Evolutionary conservation across 2,888 invertebrate species (phyloP), one percentile per base, ranked within the genome.

Genomic region (Callyntrura sp.): DNA sequence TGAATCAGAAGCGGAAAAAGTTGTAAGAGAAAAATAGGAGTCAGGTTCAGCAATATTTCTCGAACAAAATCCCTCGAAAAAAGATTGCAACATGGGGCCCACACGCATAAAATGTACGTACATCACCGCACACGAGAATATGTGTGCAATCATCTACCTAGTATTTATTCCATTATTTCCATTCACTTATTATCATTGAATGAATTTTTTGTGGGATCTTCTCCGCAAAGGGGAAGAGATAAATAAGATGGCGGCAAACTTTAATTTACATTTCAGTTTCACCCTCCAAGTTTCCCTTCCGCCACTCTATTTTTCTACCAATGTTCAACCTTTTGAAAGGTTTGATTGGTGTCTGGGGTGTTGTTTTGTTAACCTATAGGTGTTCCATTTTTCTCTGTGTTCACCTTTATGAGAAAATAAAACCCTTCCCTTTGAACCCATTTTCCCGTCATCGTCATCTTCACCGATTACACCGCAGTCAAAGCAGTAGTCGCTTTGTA

Each of bases 261-360:
- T 78, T 78, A 78, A 78, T 78, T 78, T 78, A 78, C 78, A 57
- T 78, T 78, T 55, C 17, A 35, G 20, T 57, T 17, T 57, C 57
- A 25, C 65, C 35, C 35, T 35, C 6, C 6, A n/a, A 35, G 35
- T 65, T 25, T 35, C 35, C 23, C 68, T 35, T 28, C 35, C 25
- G 20, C 60, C 4, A 11, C 9, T 62, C 11, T 11, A 11, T 23
- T 70, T 17, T n/a, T 17, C 20, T 17, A 20, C 20, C 20, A 20
- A 25, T 73, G 23, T 23, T 73, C 73, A 73, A 73, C 73, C 73
- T 73, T 65, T 73, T 48, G 78, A 85, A 78, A 85, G 78, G 85
- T 85, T 85, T 78, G 85, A 85, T 85, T 85, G 78, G 85, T 78
- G 85, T 85, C 85, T 65, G 55, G 85, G 85, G 85, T 85, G 85